These are phyloP conservation scores for Drosophila seguyi DNA, from an alignment of 1,140 invertebrate species.

Conservation along the genomic window DNA sequence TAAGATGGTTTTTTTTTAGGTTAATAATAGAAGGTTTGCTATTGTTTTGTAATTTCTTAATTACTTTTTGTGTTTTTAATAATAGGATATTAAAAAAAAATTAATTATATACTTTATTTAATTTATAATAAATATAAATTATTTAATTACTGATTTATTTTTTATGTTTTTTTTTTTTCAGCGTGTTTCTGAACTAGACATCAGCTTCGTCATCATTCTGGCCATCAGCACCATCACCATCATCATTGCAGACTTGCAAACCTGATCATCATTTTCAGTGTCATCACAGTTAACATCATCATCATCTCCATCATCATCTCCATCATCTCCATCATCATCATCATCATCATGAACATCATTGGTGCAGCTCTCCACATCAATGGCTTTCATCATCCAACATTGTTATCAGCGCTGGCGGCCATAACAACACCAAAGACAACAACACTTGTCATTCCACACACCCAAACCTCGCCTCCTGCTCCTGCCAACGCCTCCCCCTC, in stretches of 20 bases:
- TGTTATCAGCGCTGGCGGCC: conserved; percentile 70
- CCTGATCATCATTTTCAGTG: conserved; percentile 27
- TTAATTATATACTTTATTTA: no score
- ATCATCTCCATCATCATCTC: conserved; percentile 22
- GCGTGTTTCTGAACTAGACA: conserved; percentile 10
- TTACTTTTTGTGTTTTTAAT: no score
- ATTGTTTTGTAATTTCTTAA: no score
- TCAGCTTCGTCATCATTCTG: conserved; percentile 23
- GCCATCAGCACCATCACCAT: conserved; percentile 40
- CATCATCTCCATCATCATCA: conserved; percentile 5
- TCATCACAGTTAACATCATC: conserved; percentile 18
- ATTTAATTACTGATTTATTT: background rate
- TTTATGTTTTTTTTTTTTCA: background rate
- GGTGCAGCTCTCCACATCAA: conserved; percentile 68
- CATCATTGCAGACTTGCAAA: background rate
- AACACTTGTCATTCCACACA: conserved; percentile 40
- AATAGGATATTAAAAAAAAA: no score
- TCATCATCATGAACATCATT: conserved; percentile 13
- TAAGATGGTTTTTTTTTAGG: no score
- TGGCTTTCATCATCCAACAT: conserved; percentile 80
- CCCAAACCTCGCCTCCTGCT: background rate
- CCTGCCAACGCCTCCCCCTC: background rate
- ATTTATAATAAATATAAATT: no score
- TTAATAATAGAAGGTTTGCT: no score
- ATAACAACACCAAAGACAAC: conserved; percentile 49